Percentiles rank a stretch among this genome's conserved stretches.
These are phyloP conservation scores for Anomalospiza imberbis DNA, from an alignment of 2,797 vertebrate species.

Conservation along the genomic window DNA sequence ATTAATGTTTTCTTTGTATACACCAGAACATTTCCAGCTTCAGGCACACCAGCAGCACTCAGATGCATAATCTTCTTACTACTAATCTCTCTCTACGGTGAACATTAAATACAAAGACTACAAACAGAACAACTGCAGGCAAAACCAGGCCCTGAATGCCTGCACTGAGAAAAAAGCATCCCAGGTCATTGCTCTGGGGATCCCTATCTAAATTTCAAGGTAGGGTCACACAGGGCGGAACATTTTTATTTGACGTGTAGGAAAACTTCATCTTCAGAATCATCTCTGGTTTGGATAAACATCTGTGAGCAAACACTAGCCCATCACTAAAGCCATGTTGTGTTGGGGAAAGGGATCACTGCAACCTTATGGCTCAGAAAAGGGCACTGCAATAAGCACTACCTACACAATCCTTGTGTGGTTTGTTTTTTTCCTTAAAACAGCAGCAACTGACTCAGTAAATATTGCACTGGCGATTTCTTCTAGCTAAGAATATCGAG, in stretches of 20 bases:
- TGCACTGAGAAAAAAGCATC: not conserved
- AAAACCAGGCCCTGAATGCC: not conserved
- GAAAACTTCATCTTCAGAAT: constrained; percentile 2
- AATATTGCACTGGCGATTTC: not conserved
- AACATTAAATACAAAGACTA: not conserved
- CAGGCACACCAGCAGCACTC: not conserved
- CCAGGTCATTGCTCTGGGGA: not conserved
- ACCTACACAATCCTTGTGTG: not conserved
- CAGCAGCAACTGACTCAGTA: not conserved
- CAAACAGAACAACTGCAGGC: not conserved
- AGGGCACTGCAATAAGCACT: not conserved
- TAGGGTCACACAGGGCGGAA: not conserved
- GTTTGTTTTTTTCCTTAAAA: not conserved
- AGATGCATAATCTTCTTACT: not conserved
- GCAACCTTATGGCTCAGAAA: not conserved
- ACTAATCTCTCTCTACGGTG: not conserved
- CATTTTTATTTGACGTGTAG: not conserved
- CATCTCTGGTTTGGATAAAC: not conserved
- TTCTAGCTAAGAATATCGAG: not conserved
- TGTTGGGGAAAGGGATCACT: not conserved
- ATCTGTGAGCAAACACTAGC: not conserved
- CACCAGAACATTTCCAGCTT: not conserved
- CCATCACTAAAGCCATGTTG: not conserved
- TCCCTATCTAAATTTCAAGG: not conserved
- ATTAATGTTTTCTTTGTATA: constrained; percentile 38